Evolutionary conservation across 2,113 vertebrate species (phyloP), one percentile per base, ranked within the genome.

Genomic region (Macroglossus sobrinus): DNA sequence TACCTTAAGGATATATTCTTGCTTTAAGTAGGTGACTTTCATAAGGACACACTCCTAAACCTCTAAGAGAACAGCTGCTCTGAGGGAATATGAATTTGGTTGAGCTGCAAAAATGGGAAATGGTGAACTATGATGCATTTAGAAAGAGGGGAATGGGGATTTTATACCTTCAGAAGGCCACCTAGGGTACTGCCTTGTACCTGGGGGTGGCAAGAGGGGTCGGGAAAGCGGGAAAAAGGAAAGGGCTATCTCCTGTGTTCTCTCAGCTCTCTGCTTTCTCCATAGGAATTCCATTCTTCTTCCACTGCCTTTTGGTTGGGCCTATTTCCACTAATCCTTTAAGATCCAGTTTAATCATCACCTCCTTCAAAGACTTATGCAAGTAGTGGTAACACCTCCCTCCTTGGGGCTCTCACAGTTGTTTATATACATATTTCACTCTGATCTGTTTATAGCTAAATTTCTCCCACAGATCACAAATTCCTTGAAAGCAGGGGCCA

Each of bases 401-500:
- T 75, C 6, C 38, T 61, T 88, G 78, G 66, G 16, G 16, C 16
- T 61, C 38, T 95, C 16, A 26, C 13, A 4, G 16, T 38, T 84
- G 30, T 89, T 69, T 92, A 53, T 33, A 61, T 38, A 68, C 22
- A 61, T 50, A 35, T 93, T 86, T 63, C 47, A 71, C 84, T 95
- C 61, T 94, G 5, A 63, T 80, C 33, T 86, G 45, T 92, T 92
- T 94, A 85, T 69, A 69, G 78, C 45, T 84, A 63, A 22, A 71
- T 69, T 80, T 92, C 59, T 92, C 35, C 38, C 55, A 80, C 66
- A 93, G 50, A 96, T 3, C 61, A 84, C 40, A 15, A 43, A 28
- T 95, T 96, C 57, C 53, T 90, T 45, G 15, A 93, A 96, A 94
- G 28, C 21, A 96, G 86, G 35, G 35, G 55, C 69, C 43, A 90